phyloP scores from a whole-genome alignment of 2,888 invertebrate species.

The Octodonta nipae region DNA sequence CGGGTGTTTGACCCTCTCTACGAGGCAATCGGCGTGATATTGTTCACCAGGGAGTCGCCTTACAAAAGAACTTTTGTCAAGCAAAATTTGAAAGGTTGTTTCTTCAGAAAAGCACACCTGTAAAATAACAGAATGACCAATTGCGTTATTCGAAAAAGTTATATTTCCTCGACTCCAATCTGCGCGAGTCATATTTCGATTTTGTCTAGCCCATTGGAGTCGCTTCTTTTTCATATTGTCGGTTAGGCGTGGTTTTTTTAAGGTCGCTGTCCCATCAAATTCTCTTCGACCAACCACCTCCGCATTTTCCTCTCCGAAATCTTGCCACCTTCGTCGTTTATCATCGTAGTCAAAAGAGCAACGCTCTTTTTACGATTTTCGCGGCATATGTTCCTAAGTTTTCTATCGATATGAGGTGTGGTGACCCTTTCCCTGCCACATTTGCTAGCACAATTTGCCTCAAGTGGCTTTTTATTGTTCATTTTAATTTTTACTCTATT shows the following conservation, averaged over 20 bases:
- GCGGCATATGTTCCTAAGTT: conserved; percentile 2
- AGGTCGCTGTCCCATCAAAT: not conserved
- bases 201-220: conserved; percentile 1
- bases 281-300: not conserved
- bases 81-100: conserved; percentile 5
- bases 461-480: too few species aligned
- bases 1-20: conserved; percentile 9
- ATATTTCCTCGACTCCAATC: conserved; percentile 2
- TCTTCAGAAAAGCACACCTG: conserved; percentile 5
- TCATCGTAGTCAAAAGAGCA: not conserved
- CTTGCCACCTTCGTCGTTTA: not conserved
- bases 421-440: conserved; percentile 3
- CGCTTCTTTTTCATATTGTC: not conserved
- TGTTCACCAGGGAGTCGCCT: conserved; percentile 1
- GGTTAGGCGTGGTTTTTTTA: not conserved
- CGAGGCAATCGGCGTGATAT: conserved; percentile 3
- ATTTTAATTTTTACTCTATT: too few species aligned
- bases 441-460: not conserved
- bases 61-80: too few species aligned
- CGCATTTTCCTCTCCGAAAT: not conserved
- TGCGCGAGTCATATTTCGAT: conserved; percentile 5
- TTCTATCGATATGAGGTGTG: not conserved
- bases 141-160: not conserved
- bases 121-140: too few species aligned
- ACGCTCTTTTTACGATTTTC: conserved; percentile 2